Evolutionary conservation across 2,797 vertebrate species (phyloP).

Genomic region (Poeciliopsis gracilis): DNA sequence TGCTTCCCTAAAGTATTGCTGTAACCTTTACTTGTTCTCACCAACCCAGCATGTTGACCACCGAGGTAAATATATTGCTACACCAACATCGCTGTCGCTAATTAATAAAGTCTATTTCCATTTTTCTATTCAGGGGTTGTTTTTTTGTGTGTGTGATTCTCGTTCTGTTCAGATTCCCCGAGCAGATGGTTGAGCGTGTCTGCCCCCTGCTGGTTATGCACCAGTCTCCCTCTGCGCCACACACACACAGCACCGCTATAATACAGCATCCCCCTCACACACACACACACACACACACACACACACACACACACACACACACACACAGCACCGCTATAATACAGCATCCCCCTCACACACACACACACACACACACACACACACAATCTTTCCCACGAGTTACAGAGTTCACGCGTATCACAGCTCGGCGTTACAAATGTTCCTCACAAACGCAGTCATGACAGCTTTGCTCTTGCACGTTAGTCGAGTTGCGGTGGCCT

Average conservation of each 20-base stretch:
- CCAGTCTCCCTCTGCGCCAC: constrained; percentile 65
- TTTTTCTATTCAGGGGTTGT: too few relatives aligned
- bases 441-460: constrained; percentile 53
- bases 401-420: constrained; percentile 65
- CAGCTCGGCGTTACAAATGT: constrained; percentile 65
- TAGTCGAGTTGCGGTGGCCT: constrained; percentile 74
- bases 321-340: constrained; percentile 55
- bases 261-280: constrained; percentile 38
- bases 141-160: background rate
- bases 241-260: constrained; percentile 58
- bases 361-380: constrained; percentile 23
- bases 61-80: background rate
- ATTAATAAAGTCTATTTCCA: too few relatives aligned
- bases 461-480: constrained; percentile 58
- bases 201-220: constrained; percentile 15
- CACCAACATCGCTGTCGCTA: too few relatives aligned
- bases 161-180: background rate
- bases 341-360: constrained; percentile 38
- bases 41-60: background rate
- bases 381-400: constrained; percentile 37
- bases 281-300: too few relatives aligned
- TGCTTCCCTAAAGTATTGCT: background rate
- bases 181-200: constrained; percentile 24
- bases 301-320: too few relatives aligned
- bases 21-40: background rate